phyloP scores from a whole-genome alignment of 2,113 vertebrate genomes.

The Dryoscopus gambensis region DNA sequence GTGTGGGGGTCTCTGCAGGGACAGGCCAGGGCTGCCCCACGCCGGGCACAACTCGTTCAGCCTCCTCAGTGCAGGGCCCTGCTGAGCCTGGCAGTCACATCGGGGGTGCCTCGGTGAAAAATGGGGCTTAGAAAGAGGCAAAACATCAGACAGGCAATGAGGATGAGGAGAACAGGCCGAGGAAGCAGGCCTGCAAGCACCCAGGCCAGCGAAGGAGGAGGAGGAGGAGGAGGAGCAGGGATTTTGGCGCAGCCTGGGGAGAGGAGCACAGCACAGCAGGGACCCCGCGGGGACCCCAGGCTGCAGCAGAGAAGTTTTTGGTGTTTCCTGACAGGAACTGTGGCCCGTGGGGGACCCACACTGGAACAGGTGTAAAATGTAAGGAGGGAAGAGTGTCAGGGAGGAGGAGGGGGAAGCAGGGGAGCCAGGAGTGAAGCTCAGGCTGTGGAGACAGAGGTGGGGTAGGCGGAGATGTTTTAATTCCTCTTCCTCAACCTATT shows the following conservation, averaged over 20 bases:
- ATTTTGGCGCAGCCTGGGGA: neutral
- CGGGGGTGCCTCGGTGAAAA: neutral
- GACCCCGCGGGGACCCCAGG: fast-evolving
- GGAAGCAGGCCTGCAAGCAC: neutral
- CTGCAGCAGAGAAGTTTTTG: neutral
- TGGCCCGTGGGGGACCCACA: fast-evolving
- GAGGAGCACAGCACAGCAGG: neutral
- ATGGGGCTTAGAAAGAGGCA: fast-evolving
- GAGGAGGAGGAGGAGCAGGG: neutral
- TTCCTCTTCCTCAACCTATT: neutral
- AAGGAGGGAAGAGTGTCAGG: neutral
- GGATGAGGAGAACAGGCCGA: neutral
- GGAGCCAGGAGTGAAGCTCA: neutral
- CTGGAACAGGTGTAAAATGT: neutral
- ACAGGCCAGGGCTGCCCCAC: neutral
- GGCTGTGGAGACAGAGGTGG: neutral
- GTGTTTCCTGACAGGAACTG: neutral
- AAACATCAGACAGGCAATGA: neutral
- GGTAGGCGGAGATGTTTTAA: neutral
- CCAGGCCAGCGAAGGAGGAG: neutral
- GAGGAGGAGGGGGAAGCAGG: neutral
- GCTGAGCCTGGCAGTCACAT: neutral
- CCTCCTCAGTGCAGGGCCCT: neutral
- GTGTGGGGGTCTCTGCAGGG: neutral
- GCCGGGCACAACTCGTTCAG: fast-evolving